Evolutionary conservation across 2,888 invertebrate species (phyloP), one percentile per base, ranked within the genome.

Genomic region (Mechanitis messenoides): DNA sequence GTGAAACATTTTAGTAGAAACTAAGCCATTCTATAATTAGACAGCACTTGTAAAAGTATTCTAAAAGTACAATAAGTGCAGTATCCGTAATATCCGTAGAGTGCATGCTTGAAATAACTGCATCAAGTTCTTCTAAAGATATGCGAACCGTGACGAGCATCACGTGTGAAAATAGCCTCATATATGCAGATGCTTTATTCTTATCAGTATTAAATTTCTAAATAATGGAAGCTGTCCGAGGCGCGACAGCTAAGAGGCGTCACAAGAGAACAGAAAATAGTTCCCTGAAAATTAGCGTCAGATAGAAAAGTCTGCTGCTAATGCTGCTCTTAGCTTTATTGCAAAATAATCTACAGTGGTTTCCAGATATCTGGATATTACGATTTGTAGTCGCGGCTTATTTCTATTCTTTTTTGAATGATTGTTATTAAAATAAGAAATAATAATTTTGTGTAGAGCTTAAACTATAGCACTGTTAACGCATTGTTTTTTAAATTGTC

Each of bases 161-260:
- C 53, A 53, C 62, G 53, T 63, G 61, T 65, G 62, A 62, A 62
- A 62, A 71, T 65, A 64, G 63, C 63, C 68, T 67, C 70, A 61
- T 61, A 64, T 69, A 65, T 67, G 66, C 65, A 68, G 66, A 69
- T 60, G 64, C 55, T 75, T 77, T 75, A 74, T 77, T 77, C 77
- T 74, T 78, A 80, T 75, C 70, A 76, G 74, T 65, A 67, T 73
- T 76, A 80, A 80, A 74, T 83, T 79, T 77, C 72, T 80, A 83
- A 84, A 73, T 83, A 84, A 86, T 85, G 84, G 77, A 78, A 76
- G 66, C 75, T 83, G 81, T 84, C 84, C 77, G 68, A 73, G 71
- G 69, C 69, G 72, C 74, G 83, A 83, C 84, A 78, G 79, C 71
- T 76, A 77, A 76, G 78, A 79, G 80, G 83, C 81, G 81, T 84